Evolutionary conservation across 2,888 invertebrate species (phyloP), one percentile per base, ranked within the genome.

Genomic region (Acleris sparsana): DNA sequence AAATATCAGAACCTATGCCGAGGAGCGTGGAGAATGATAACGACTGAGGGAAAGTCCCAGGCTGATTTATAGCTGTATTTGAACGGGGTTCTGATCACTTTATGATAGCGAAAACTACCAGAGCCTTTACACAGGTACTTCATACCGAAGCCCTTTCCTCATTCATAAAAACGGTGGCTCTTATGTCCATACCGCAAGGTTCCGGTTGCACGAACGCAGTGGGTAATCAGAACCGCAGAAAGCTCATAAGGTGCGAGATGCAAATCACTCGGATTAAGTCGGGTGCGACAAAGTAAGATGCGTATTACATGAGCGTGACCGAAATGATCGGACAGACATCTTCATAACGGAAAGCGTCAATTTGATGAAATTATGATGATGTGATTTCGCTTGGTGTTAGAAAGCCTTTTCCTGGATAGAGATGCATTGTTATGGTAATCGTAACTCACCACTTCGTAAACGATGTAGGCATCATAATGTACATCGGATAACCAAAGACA

Each of bases 1-100:
- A 79, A 80, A 75, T 77, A 81, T 80, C 84, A 85, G 87, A 82
- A 85, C 81, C 76, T 77, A 75, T 77, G 76, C 78, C 74, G 78
- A 76, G 79, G 76, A 80, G 80, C 85, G 85, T 85, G 80, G 78
- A 83, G 85, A 90, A 92, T 89, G 75, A 74, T 87, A 89, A 91
- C 86, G 88, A 89, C 83, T 72, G 76, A 71, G 83, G 82, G 89
- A 89, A 89, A 89, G 87, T 84, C 82, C 70, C 79, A 78, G 79
- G 74, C 85, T 86, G 87, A 90, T 89, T 89, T 87, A 87, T 87
- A 76, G 81, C 76, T 73, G 76, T 80, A 74, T 84, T 82, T 90
- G 88, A 89, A 89, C 86, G 89, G 85, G 87, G 85, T 87, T 90
- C 89, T 90, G 91, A 91, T 90, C 87, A 91, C 89, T 88, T 91